Base-by-base conservation (phyloP, 1,140 invertebrate genomes). In the Drosophila pseudoobscura region DNA sequence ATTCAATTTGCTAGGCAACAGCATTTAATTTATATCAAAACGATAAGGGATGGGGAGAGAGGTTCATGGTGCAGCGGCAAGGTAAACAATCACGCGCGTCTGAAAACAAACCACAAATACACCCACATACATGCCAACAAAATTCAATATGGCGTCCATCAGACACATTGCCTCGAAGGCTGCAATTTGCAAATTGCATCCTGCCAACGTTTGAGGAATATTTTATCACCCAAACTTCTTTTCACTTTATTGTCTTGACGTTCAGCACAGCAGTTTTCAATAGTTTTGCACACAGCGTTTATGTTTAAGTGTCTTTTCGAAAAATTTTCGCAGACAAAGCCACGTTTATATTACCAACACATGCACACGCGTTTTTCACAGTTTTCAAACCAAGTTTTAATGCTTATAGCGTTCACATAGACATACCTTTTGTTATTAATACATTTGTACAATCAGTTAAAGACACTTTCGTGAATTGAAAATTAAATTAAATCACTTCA, bases 361-460 rank as follows among this genome's bases (percentile, higher is more conserved):
- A 50, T 63, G 24, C 51, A 66, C 64, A 52, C 71, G 24, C 78
- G 55, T 56, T 57, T 71, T 35, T 71, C 20, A 52, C 15, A 43
- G 20, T 22, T 24, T 31, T 50, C 7, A 13, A 47, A 51, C 22
- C 13, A 15, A 57, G n/a, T 49, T 78, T 47, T 22, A 15, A 13
- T 13, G 6, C n/a, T 20, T 29, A 2, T 35, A 11, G 41, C 17
- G n/a, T 13, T 24, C 6, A 63, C n/a, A 11, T 17, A 41, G 44
- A 83, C 84, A 64, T 88, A 88, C 83, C 83, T 89, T 75, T 83
- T 73, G 51, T 52, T 41, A 65, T 72, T 84, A 88, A 76, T 83
- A 64, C 83, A 88, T 88, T 88, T 79, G 84, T 77, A 83, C 60
- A 79, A 63, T 68, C 59, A 73, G 53, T 89, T 80, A 15, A 66